Conservation (phyloP, 2,888 invertebrate species). For the Drosophila parthenogenetica region DNA sequence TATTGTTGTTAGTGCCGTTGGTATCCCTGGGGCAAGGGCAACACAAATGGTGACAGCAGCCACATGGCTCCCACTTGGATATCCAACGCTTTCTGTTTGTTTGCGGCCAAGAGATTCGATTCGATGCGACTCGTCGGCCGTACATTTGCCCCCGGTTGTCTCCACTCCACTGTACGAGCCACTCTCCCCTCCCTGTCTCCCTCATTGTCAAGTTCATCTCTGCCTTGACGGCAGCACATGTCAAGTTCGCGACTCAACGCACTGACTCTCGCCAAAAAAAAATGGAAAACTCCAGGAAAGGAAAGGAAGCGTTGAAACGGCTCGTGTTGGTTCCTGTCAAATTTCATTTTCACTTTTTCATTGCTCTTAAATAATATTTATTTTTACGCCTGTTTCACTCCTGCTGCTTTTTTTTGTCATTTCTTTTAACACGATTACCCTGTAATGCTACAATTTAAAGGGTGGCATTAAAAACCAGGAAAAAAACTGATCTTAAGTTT, state of each 20-base stretch:
- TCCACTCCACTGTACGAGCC: background rate
- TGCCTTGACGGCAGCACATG: conserved; percentile 24
- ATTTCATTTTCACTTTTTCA: conserved; percentile 51
- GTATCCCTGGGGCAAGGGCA: conserved; percentile 16
- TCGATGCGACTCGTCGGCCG: background rate
- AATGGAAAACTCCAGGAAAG: no score
- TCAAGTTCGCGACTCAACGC: conserved; percentile 27
- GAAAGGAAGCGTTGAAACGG: conserved; percentile 29
- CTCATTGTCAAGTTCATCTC: background rate
- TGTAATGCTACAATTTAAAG: background rate
- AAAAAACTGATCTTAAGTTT: no score
- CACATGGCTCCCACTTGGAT: conserved; percentile 49
- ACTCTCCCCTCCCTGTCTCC: no score
- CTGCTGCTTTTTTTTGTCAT: background rate
- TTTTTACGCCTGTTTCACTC: conserved; percentile 37
- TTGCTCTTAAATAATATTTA: conserved; percentile 62
- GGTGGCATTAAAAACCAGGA: no score
- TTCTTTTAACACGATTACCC: conserved; percentile 8
- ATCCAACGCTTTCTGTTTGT: conserved; percentile 14
- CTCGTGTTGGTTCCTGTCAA: conserved; percentile 58
- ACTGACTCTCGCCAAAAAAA: background rate
- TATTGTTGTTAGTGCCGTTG: conserved; percentile 8
- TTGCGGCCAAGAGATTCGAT: conserved; percentile 33
- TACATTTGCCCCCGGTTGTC: conserved; percentile 2
- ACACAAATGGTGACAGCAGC: conserved; percentile 52